phyloP scores from a whole-genome alignment of 1,140 invertebrate genomes.

The Drosophila pectinifera region DNA sequence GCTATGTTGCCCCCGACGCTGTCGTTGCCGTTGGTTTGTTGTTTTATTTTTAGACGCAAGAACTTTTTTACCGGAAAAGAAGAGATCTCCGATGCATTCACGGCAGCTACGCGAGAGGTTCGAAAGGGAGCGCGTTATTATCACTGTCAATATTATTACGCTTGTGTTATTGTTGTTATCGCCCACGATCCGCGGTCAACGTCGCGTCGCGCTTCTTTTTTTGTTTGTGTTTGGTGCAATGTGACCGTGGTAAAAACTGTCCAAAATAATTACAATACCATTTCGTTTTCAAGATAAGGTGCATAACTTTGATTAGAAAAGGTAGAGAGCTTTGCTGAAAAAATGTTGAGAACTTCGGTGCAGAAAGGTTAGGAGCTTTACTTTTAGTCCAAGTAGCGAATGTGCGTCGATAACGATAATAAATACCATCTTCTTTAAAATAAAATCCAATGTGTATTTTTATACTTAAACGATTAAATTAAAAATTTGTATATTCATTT shows the following conservation, averaged over 20 bases:
- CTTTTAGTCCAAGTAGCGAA: no score
- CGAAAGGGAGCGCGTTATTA: background rate
- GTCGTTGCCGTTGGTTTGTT: slow-evolving; percentile 6
- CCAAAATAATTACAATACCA: background rate
- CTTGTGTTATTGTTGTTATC: slow-evolving; percentile 39
- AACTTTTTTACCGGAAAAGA: slow-evolving; percentile 4
- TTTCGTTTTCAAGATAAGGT: background rate
- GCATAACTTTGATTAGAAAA: no score
- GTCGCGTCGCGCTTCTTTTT: slow-evolving; percentile 14
- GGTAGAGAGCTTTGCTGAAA: no score
- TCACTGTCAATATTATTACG: slow-evolving; percentile 23
- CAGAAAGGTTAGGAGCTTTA: no score
- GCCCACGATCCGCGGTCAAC: slow-evolving; percentile 15
- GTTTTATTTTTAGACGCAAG: slow-evolving; percentile 41
- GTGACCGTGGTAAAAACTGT: background rate
- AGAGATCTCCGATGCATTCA: slow-evolving; percentile 4
- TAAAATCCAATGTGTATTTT: no score
- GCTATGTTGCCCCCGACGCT: background rate
- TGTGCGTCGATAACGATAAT: no score
- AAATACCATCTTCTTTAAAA: no score
- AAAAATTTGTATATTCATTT: no score
- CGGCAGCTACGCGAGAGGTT: background rate
- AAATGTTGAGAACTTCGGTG: no score
- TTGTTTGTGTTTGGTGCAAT: slow-evolving; percentile 9
- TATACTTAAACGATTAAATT: no score